Conservation (phyloP, 2,797 vertebrate genomes). For the Sphenopsis melanotis region DNA sequence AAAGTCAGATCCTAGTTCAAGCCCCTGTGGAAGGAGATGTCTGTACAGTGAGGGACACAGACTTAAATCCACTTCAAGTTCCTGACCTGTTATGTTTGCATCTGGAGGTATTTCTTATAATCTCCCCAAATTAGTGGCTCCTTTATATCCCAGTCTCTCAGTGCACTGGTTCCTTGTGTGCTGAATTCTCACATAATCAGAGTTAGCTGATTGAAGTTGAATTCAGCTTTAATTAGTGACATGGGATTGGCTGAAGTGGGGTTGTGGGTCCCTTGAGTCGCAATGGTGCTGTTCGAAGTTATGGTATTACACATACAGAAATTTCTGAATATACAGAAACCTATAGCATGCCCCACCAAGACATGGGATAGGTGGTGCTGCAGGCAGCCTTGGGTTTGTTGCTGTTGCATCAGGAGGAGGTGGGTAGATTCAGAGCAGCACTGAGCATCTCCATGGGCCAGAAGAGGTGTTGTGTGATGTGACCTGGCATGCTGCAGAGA, state of each 20-base stretch:
- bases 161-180: background rate
- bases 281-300: background rate
- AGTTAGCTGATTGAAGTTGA: background rate
- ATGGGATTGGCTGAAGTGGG: background rate
- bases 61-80: background rate
- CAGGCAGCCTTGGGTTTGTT: background rate
- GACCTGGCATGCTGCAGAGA: background rate
- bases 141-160: background rate
- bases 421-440: background rate
- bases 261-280: background rate
- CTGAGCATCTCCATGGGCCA: background rate
- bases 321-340: background rate
- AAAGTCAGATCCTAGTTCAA: background rate
- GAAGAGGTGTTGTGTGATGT: background rate
- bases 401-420: background rate
- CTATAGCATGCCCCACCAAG: background rate
- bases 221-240: background rate
- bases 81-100: background rate
- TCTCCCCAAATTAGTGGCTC: background rate
- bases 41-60: background rate
- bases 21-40: background rate
- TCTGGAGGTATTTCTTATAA: background rate
- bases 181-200: background rate
- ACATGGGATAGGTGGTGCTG: background rate
- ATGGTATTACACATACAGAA: background rate